Evolutionary conservation across 2,888 invertebrate species (phyloP), one percentile per base, ranked within the genome.

Genomic region (Clusia tigrina): DNA sequence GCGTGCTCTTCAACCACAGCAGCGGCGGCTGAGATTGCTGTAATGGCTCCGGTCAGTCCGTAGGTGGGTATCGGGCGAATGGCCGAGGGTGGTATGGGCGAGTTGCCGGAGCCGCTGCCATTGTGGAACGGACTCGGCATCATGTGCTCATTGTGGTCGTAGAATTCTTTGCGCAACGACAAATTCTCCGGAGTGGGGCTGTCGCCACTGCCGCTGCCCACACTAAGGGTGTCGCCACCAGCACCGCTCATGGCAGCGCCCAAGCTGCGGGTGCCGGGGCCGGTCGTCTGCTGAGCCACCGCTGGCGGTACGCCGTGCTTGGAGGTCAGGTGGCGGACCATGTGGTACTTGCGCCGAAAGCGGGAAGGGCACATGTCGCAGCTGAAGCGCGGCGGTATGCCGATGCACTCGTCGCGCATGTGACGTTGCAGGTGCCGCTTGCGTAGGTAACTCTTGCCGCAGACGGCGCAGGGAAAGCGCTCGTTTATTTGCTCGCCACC

Each of bases 341-440:
- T 83, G 67, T 86, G 86, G 69, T 86, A 86, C 72, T 86, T 86
- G 71, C 86, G 83, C 12, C 86, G 82, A 70, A 86, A 86, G 66
- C 83, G 81, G n/a, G 84, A 81, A 9, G 83, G 79, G 68, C 87
- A 87, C 58, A 85, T 73, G 42, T 83, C 80, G 70, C 87, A 87
- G 65, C 84, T 83, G 74, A 86, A 87, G 24, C 85, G 82, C 32
- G 87, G 87, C 67, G 83, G 83, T 64, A 85, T 85, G 64, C 84
- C 85, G 60, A 85, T 82, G 69, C 86, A 86, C 72, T 86, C 86
- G 68, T 85, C 85, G 53, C 85, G 85, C 71, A 86, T 82, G 69
- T 88, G 88, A 9, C 88, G 84, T 68, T 87, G 86, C 63, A 89
- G 77, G 64, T 88, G 88, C 51, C 88, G 87, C 75, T 88, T 88